Evolutionary conservation across 2,888 invertebrate species (phyloP).

Genomic region (Ferrisia virgata): DNA sequence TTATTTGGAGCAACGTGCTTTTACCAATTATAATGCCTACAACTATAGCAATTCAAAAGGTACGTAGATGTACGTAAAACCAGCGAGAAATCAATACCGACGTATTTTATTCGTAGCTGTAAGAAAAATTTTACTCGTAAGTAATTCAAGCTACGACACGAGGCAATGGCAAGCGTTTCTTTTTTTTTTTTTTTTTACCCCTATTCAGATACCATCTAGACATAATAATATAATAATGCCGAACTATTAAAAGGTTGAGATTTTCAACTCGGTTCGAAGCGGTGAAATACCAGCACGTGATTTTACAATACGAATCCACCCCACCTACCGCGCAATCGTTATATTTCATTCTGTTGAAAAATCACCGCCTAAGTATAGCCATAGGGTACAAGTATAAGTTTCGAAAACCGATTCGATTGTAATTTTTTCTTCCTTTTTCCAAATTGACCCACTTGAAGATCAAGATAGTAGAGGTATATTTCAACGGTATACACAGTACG

Average conservation of each 20-base stretch:
- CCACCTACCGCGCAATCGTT: neutral
- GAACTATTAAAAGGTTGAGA: neutral
- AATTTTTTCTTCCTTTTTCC: neutral
- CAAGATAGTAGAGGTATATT: neutral
- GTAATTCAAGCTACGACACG: neutral
- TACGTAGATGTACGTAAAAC: neutral
- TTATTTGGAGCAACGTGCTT: conserved; percentile 11
- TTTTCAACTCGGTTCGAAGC: neutral
- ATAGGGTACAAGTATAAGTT: too few relatives aligned
- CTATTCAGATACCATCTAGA: neutral
- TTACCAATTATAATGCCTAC: neutral
- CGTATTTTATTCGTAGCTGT: neutral
- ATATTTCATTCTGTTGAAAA: neutral
- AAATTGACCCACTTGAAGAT: neutral
- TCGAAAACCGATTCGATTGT: neutral
- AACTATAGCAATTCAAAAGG: too few relatives aligned
- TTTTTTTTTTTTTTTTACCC: neutral
- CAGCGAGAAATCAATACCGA: neutral
- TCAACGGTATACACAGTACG: neutral
- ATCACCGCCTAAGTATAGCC: too few relatives aligned
- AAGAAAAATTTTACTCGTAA: neutral
- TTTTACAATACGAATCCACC: neutral
- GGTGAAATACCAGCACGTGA: neutral
- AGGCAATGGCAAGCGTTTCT: neutral
- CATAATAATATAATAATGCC: neutral